These are phyloP conservation scores for Cryptoprocta ferox DNA, from an alignment of 2,797 vertebrate species.

Conservation along the genomic window DNA sequence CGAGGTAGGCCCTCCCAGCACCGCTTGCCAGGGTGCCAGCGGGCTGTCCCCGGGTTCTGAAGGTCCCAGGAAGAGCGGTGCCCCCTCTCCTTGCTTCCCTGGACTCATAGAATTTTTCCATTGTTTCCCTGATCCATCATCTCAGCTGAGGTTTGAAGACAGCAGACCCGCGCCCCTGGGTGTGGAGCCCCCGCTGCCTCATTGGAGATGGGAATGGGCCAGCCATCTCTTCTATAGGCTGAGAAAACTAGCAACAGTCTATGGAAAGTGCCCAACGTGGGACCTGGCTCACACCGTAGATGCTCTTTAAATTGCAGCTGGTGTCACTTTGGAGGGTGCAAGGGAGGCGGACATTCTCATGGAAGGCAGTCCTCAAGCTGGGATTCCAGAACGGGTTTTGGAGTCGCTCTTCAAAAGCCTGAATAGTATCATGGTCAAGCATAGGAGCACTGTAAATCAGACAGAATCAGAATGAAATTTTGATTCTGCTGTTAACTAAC, in stretches of 20 bases:
- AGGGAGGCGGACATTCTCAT: background rate
- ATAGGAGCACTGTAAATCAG: background rate
- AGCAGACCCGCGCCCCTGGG: background rate
- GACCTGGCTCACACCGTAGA: background rate
- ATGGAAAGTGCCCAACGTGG: too few species aligned
- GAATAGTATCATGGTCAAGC: too few species aligned
- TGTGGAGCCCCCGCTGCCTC: background rate
- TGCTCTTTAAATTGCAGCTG: background rate
- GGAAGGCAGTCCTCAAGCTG: background rate
- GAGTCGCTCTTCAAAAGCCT: background rate
- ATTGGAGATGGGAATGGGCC: background rate
- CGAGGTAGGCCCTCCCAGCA: conserved; percentile 88
- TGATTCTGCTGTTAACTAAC: background rate
- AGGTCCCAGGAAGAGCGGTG: background rate
- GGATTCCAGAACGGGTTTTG: background rate
- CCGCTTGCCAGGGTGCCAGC: background rate
- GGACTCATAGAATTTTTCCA: fast-evolving
- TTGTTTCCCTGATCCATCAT: background rate
- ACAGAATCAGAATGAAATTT: background rate
- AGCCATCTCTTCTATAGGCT: background rate
- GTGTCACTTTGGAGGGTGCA: background rate
- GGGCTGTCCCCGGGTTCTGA: background rate
- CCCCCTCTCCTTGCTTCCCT: background rate
- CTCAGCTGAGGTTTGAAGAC: background rate
- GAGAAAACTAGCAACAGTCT: background rate